These are phyloP conservation scores for Nebria salina DNA, from an alignment of 2,888 invertebrate species.

Conservation along the genomic window DNA sequence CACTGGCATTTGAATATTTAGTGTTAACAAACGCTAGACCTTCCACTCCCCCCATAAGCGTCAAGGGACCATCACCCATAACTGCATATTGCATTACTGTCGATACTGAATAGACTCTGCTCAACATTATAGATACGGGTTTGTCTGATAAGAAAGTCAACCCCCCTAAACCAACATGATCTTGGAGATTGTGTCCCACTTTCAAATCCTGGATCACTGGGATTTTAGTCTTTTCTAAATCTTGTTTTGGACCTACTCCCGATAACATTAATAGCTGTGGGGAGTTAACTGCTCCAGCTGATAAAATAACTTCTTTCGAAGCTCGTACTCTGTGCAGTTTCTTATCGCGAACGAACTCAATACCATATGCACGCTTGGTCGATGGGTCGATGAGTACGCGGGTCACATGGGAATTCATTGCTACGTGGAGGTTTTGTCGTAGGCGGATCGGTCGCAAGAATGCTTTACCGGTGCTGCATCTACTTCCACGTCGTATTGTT, in stretches of 20 bases:
- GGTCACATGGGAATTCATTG: conserved; percentile 83
- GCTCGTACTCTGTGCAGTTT: conserved; percentile 79
- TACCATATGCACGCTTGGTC: conserved; percentile 81
- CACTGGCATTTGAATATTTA: conserved; percentile 79
- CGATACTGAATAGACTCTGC: conserved; percentile 80
- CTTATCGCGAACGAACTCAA: conserved; percentile 81
- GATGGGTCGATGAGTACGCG: conserved; percentile 77
- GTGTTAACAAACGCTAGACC: conserved; percentile 90
- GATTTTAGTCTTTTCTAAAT: conserved; percentile 77
- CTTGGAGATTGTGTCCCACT: conserved; percentile 89
- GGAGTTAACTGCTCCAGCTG: conserved; percentile 91
- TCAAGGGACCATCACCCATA: conserved; percentile 83
- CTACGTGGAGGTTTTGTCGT: conserved; percentile 84
- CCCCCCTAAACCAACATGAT: conserved; percentile 88
- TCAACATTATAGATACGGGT: conserved; percentile 81
- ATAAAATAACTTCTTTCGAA: conserved; percentile 85
- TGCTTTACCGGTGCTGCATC: conserved; percentile 90
- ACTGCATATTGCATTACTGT: conserved; percentile 85
- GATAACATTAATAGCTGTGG: conserved; percentile 94
- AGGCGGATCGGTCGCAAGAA: conserved; percentile 83
- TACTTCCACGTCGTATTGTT: conserved; percentile 78
- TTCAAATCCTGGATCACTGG: conserved; percentile 82
- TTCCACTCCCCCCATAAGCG: conserved; percentile 89
- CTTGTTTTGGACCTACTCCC: conserved; percentile 82
- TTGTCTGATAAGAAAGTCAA: conserved; percentile 84